Evolutionary conservation across 2,797 vertebrate genomes (phyloP).

Genomic region (Amblyraja radiata): DNA sequence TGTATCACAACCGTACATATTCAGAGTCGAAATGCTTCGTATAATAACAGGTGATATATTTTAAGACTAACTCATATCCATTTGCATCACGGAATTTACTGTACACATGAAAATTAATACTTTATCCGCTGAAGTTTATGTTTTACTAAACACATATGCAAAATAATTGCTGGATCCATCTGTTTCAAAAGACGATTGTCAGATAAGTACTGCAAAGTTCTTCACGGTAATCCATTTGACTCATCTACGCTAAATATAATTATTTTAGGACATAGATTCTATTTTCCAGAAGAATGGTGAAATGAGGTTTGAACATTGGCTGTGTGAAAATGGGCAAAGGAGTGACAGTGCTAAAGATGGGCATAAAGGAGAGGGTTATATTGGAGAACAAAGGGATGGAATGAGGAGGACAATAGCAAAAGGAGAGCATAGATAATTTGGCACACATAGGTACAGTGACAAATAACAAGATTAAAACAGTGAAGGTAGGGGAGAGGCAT

Average conservation of each 20-base stretch:
- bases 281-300: not conserved
- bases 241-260: not conserved
- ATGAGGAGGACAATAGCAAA: slow-evolving; percentile 17
- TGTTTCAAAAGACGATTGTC: not conserved
- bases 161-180: not conserved
- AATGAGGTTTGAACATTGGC: not conserved
- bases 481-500: not conserved
- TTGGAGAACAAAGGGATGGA: not conserved
- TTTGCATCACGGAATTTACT: not conserved
- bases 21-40: not conserved
- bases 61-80: not conserved
- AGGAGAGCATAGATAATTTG: slow-evolving; percentile 36
- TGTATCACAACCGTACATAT: not conserved
- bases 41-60: not conserved
- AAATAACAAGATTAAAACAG: not conserved
- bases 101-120: not conserved
- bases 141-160: not conserved
- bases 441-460: slow-evolving; percentile 21
- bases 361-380: not conserved
- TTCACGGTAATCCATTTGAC: not conserved
- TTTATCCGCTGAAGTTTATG: not conserved
- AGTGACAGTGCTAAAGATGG: too few species aligned
- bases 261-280: not conserved
- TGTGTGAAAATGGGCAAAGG: not conserved
- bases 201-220: not conserved